Base-by-base conservation (phyloP, 2,888 invertebrate genomes). In the Cephus runcator region DNA sequence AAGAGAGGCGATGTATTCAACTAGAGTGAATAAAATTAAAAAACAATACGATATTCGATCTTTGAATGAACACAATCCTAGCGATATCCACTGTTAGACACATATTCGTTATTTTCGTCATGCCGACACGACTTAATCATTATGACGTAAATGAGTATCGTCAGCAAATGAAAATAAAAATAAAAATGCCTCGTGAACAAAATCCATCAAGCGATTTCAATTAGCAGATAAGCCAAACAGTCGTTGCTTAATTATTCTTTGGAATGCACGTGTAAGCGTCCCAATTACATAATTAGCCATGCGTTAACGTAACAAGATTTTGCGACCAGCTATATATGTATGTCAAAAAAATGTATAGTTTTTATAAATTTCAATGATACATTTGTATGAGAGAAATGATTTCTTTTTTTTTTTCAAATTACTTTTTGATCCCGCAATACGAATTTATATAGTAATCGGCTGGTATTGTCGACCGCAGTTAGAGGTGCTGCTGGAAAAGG, bases 221-320 rank as follows among this genome's bases (percentile, higher is more conserved):
- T 69, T 73, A 78, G 75, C 74, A 80, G 79, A 84, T 83, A 82
- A 56, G 23, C 79, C 80, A 81, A 76, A 75, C 35, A 69, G 69
- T 69, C 71, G 40, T 86, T 87, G 85, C 81, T 69, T 75, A 85
- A 87, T 56, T 31, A 77, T 33, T 80, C 80, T 78, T 77, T 33
- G 34, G 80, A 87, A 69, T 76, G 83, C 79, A 76, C 75, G 15
- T 34, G 76, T 79, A 81, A 87, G 80, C 81, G 34, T 34, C 69
- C 69, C 36, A 30, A n/a, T 87, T 87, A 82, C 85, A 82, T 84
- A 86, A 87, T 75, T 31, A 15, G 31, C 31, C 31, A 71, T 11
- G 71, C 0, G 71, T 34, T 56, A 56, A 56, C 15, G 40, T 56
- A 6, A 56, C 9, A 23, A 9, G 40, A 56, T 9, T 56, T 23